These are phyloP conservation scores for Chalcis sispes DNA, from an alignment of 2,888 invertebrate species.

Conservation along the genomic window DNA sequence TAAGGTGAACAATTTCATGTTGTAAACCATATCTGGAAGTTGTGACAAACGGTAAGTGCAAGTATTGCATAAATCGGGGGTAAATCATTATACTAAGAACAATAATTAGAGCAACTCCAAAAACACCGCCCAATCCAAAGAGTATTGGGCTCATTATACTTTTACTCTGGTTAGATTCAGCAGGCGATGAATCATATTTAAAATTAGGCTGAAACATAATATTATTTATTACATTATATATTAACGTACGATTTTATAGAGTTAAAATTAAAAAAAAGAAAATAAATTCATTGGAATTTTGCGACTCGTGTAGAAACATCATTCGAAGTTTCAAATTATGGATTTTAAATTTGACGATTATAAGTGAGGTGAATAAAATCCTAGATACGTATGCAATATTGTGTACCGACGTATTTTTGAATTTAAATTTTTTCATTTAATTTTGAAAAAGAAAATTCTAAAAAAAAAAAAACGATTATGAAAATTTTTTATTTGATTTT, in stretches of 20 bases:
- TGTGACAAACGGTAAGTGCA: constrained; percentile 47
- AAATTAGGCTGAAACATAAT: constrained; percentile 35
- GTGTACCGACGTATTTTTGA: too few species aligned
- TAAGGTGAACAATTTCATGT: constrained; percentile 27
- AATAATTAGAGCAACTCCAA: constrained; percentile 53
- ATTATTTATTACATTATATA: background rate
- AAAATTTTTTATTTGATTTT: too few species aligned
- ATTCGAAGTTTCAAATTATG: too few species aligned
- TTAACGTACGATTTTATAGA: too few species aligned
- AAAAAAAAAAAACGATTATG: too few species aligned
- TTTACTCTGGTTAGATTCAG: constrained; percentile 38
- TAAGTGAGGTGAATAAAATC: too few species aligned
- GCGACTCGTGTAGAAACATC: too few species aligned
- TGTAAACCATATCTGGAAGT: constrained; percentile 28
- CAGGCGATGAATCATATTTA: constrained; percentile 23
- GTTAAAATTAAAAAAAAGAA: background rate
- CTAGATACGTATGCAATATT: too few species aligned
- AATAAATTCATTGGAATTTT: too few species aligned
- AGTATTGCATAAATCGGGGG: constrained; percentile 49
- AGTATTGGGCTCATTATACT: constrained; percentile 52
- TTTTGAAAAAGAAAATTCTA: too few species aligned
- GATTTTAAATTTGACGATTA: too few species aligned
- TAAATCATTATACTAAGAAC: constrained; percentile 50
- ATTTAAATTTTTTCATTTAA: too few species aligned
- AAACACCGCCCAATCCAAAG: constrained; percentile 47